These are phyloP conservation scores for Vanessa cardui DNA, from an alignment of 2,888 invertebrate species.

Conservation along the genomic window DNA sequence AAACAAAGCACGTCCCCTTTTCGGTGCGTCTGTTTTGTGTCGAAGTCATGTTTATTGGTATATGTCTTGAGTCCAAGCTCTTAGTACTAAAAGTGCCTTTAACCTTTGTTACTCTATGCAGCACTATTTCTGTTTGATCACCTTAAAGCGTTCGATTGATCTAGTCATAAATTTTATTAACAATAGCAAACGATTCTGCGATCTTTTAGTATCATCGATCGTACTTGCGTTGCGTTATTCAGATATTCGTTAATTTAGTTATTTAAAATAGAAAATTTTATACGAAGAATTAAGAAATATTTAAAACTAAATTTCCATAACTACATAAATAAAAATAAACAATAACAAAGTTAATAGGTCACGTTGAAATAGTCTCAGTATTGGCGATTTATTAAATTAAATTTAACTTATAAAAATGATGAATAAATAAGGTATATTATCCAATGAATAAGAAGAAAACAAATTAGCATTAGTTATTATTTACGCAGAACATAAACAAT, in stretches of 20 bases:
- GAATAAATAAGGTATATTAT: no score
- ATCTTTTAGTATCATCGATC: neutral
- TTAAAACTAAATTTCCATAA: neutral
- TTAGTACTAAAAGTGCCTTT: slow-evolving; percentile 47
- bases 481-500: no score
- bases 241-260: no score
- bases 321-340: neutral
- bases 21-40: slow-evolving; percentile 74
- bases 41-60: slow-evolving; percentile 72
- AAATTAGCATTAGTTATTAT: no score
- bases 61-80: slow-evolving; percentile 59
- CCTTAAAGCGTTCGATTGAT: slow-evolving; percentile 38
- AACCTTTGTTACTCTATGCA: slow-evolving; percentile 60
- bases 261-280: no score
- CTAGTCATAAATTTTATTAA: slow-evolving; percentile 35
- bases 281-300: neutral
- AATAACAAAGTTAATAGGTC: neutral
- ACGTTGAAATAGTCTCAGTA: no score
- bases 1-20: slow-evolving; percentile 68
- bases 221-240: no score
- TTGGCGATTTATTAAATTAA: no score
- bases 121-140: slow-evolving; percentile 46
- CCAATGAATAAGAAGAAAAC: no score
- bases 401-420: no score
- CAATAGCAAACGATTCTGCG: slow-evolving; percentile 10